Evolutionary conservation across 2,797 vertebrate genomes (phyloP).

Genomic region (Falco columbarius): DNA sequence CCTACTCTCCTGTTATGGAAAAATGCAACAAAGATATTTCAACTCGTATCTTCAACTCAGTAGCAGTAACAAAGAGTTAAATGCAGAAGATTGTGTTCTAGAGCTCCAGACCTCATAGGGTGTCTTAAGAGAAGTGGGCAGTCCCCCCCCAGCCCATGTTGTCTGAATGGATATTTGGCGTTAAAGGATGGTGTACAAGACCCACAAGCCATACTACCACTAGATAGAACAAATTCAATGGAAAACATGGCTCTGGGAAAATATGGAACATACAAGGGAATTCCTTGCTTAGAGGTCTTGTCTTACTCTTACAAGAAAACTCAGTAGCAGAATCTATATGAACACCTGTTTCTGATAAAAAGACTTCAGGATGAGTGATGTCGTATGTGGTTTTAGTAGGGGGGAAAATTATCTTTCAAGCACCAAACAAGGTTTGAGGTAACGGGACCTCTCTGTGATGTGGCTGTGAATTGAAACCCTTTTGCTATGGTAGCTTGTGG

Average conservation of each 20-base stretch:
- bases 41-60: background rate
- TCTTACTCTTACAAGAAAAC: background rate
- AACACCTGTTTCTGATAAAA: background rate
- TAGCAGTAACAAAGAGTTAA: background rate
- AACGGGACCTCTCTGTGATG: slow-evolving; percentile 76
- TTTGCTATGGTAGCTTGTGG: slow-evolving; percentile 43
- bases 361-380: background rate
- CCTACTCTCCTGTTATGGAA: background rate
- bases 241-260: background rate
- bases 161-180: background rate
- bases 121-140: background rate
- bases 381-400: slow-evolving; percentile 49
- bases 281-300: background rate
- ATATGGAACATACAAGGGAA: background rate
- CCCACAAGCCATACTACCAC: background rate
- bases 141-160: no score
- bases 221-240: background rate
- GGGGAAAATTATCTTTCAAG: slow-evolving; percentile 38
- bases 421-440: slow-evolving; percentile 72
- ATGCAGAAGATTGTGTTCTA: background rate
- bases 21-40: background rate
- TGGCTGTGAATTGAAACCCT: slow-evolving; percentile 71
- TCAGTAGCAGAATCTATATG: background rate
- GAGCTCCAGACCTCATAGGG: background rate
- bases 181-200: background rate